phyloP scores from a whole-genome alignment of 2,797 vertebrate genomes.

The Bovichtus diacanthus region DNA sequence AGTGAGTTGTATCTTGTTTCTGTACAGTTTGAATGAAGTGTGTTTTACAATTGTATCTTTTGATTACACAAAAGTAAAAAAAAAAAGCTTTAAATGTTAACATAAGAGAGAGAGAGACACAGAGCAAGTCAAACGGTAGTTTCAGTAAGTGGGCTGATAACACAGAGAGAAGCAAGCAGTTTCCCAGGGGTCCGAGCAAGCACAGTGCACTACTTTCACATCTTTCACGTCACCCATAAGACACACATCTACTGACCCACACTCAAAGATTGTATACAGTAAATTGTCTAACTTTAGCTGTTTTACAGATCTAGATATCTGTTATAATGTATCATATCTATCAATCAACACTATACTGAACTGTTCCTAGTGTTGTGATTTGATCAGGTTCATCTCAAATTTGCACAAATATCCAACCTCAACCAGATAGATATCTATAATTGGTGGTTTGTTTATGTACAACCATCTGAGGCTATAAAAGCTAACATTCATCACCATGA shows the following conservation, averaged over 20 bases:
- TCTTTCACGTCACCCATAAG: slow-evolving; percentile 57
- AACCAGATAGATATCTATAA: slow-evolving; percentile 1
- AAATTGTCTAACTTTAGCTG: background rate
- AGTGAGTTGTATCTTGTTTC: too few relatives aligned
- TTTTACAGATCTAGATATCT: background rate
- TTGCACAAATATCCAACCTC: background rate
- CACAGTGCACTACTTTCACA: slow-evolving; percentile 44
- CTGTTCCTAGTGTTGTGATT: background rate
- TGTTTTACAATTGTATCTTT: too few relatives aligned
- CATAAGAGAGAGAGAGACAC: too few relatives aligned
- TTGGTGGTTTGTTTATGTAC: slow-evolving; percentile 8
- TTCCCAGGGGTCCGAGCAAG: slow-evolving; percentile 33
- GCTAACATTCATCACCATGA: slow-evolving; percentile 26
- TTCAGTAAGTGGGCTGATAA: slow-evolving; percentile 22
- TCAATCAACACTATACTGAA: background rate
- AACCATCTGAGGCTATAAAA: slow-evolving; percentile 21
- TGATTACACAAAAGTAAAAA: too few relatives aligned
- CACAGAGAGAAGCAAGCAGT: slow-evolving; percentile 11
- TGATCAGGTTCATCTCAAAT: background rate
- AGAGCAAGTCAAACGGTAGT: too few relatives aligned
- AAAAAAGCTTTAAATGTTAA: too few relatives aligned
- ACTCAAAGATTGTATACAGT: slow-evolving; percentile 10
- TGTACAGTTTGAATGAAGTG: too few relatives aligned
- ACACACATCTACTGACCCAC: slow-evolving; percentile 18
- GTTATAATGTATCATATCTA: background rate